Conservation (phyloP, 23 tunicate genomes). For the Corella eumyota region DNA sequence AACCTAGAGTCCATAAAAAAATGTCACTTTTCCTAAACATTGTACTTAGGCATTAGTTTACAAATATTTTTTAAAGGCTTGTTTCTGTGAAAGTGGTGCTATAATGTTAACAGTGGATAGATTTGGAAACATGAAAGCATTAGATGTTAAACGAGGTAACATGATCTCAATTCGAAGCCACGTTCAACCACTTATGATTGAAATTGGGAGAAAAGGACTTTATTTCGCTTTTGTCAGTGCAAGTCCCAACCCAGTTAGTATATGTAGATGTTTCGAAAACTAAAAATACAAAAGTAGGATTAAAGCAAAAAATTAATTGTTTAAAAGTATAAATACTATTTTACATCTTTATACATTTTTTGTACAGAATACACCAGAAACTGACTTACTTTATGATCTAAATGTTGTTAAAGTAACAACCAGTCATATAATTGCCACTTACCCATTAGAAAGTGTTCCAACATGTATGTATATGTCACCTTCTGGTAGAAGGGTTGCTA, state of each 20-base stretch:
- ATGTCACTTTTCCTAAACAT: too few relatives aligned
- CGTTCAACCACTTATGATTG: slow-evolving; percentile 3
- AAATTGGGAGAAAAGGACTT: slow-evolving; percentile 14
- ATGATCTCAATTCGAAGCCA: slow-evolving; percentile 12
- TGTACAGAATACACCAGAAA: too few relatives aligned
- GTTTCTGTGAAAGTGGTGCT: slow-evolving; percentile 24
- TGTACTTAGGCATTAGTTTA: too few relatives aligned
- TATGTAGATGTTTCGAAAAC: too few relatives aligned
- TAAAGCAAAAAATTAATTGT: too few relatives aligned
- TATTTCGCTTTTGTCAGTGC: slow-evolving; percentile 11
- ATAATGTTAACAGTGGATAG: slow-evolving; percentile 10
- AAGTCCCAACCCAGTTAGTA: too few relatives aligned
- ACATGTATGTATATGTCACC: slow-evolving; percentile 12
- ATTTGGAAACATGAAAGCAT: slow-evolving; percentile 4
- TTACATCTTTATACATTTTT: too few relatives aligned
- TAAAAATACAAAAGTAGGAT: slow-evolving; percentile 3
- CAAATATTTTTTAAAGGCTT: too few relatives aligned
- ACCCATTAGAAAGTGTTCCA: slow-evolving; percentile 37
- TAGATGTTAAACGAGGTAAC: slow-evolving; percentile 21
- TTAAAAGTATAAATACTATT: too few relatives aligned
- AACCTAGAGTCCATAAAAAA: too few relatives aligned
- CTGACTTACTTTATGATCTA: slow-evolving; percentile 14
- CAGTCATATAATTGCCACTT: neutral
- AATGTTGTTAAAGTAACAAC: neutral
- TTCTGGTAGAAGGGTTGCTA: slow-evolving; percentile 9